These are phyloP conservation scores for Morinoia aosen DNA, from an alignment of 2,888 invertebrate genomes.

Conservation along the genomic window DNA sequence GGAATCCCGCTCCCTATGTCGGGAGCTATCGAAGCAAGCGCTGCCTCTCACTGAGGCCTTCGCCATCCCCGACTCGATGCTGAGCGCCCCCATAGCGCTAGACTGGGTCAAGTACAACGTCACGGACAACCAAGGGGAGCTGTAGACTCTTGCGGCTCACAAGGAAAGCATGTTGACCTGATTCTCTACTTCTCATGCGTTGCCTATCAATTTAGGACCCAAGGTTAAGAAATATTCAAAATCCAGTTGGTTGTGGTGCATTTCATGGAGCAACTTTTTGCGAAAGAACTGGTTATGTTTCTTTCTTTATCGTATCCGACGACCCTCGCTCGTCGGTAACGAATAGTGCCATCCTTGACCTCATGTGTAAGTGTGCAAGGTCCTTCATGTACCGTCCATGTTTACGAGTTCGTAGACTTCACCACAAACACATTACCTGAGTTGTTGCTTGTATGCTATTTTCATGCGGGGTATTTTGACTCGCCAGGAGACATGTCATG, in stretches of 20 bases:
- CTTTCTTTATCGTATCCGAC: too few species aligned
- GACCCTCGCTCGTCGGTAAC: too few species aligned
- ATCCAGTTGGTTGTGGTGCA: too few species aligned
- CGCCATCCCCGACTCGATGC: slow-evolving; percentile 68
- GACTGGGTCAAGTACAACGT: slow-evolving; percentile 68
- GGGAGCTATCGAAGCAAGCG: slow-evolving; percentile 63
- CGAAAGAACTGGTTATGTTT: too few species aligned
- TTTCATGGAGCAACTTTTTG: too few species aligned
- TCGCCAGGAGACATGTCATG: too few species aligned
- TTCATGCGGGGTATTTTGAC: too few species aligned
- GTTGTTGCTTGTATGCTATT: too few species aligned
- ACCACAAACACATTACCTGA: background rate
- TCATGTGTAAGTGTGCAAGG: background rate
- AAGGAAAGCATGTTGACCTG: background rate
- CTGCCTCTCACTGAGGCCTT: slow-evolving; percentile 68
- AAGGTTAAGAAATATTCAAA: too few species aligned
- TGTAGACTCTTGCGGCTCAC: slow-evolving; percentile 52
- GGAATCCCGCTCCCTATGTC: slow-evolving; percentile 64
- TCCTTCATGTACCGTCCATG: background rate
- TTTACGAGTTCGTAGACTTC: background rate
- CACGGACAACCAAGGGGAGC: slow-evolving; percentile 68
- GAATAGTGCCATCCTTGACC: too few species aligned
- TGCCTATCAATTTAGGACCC: too few species aligned
- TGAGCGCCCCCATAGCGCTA: slow-evolving; percentile 68
- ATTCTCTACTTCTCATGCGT: too few species aligned